Base-by-base conservation (phyloP, 2,797 vertebrate species). In the Aythya fuligula region DNA sequence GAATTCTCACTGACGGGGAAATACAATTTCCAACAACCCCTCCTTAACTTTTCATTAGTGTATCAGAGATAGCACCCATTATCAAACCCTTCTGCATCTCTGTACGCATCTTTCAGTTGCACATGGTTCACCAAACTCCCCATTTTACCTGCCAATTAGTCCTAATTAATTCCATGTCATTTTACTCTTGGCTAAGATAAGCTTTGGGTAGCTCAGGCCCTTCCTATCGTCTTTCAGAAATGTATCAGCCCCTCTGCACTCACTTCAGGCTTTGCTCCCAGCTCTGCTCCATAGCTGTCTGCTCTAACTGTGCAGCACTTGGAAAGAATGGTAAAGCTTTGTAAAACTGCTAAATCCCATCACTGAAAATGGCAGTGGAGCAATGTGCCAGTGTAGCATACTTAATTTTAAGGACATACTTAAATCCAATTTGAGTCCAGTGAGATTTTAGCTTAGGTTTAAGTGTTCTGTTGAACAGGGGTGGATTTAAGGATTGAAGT, bases 401-500 rank as follows among this genome's bases (percentile, higher is more conserved):
- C 61, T 85, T 92, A 61, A 71, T 90, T 90, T 93, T 94, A 91
- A 92, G 87, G 65, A 80, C 61, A 67, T 69, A 57, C 64, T 92
- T 78, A 95, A 94, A 92, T 91, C 75, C 60, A 89, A 10, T 89
- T 91, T 96, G 53, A 94, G 72, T 47, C 57, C 69, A 65, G 54
- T 85, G 85, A 94, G 88, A 85, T 77, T 94, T 93, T 77, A 90
- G 71, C 67, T 93, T 90, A 91, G 54, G 39, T 91, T 92, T 86
- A 94, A 94, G 73, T 1, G 0, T 92, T 90, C 85, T 74, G 79
- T 88, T 95, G 82, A 95, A 94, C 64, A 66, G 56, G 54, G 56
- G 39, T 84, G 70, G 91, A 95, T 92, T 96, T 96, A 93, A 91
- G 74, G 88, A 96, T 85, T 83, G 69, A 87, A 95, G 57, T 87